Evolutionary conservation across 2,888 invertebrate genomes (phyloP).

Genomic region (Hypselothyrea guttata): DNA sequence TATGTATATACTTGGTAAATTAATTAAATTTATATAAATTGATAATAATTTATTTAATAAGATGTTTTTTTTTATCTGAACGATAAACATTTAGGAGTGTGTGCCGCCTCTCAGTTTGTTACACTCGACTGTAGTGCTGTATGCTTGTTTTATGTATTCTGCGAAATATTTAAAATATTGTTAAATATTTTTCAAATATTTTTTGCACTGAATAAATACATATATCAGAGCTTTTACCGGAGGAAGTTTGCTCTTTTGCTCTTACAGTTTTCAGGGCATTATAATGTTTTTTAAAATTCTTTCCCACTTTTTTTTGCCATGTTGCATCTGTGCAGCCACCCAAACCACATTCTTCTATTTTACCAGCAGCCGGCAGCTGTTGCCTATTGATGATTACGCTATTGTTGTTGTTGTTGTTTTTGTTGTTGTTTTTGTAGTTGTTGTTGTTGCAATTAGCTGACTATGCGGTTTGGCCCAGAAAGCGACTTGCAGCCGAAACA

Average conservation of each 20-base stretch:
- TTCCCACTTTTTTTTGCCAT: constrained; percentile 7
- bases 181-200: background rate
- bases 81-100: background rate
- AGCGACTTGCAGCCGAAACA: constrained; percentile 60
- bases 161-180: background rate
- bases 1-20: too few relatives aligned
- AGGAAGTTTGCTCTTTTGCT: background rate
- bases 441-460: constrained; percentile 66
- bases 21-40: background rate
- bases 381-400: constrained; percentile 12
- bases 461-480: constrained; percentile 75
- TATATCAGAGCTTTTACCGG: background rate
- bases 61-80: background rate
- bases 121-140: too few relatives aligned
- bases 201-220: background rate
- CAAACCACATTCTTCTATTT: constrained; percentile 65
- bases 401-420: constrained; percentile 3
- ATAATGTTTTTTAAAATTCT: constrained; percentile 12
- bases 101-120: too few relatives aligned
- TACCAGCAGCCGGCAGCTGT: constrained; percentile 53
- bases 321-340: constrained; percentile 54
- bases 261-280: constrained; percentile 10
- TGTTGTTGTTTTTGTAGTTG: constrained; percentile 9
- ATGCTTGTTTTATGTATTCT: too few relatives aligned
- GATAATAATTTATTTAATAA: background rate